A percentile compares a stretch with the other conserved stretches of the same genome.
phyloP scores from a whole-genome alignment of 1,140 invertebrate genomes.

The Triops cancriformis region DNA sequence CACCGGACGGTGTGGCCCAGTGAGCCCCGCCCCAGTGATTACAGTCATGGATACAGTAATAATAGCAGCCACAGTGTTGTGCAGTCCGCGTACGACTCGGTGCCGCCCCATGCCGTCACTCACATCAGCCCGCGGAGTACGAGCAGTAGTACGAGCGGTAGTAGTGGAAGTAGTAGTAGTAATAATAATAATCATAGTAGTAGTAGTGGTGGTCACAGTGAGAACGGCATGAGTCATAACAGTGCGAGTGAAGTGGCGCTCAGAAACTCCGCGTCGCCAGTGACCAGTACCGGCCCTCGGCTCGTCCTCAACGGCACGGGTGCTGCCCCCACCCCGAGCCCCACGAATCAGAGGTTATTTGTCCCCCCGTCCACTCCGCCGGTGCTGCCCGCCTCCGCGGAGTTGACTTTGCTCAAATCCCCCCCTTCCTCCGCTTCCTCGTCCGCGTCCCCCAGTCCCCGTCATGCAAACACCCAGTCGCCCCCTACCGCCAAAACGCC shows the following conservation, averaged over 20 bases:
- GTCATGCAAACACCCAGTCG: slow-evolving; percentile 35
- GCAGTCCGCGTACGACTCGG: not conserved
- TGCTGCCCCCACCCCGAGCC: not conserved
- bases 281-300: not conserved
- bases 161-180: not conserved
- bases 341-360: not conserved
- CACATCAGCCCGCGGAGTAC: not conserved
- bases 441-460: not conserved
- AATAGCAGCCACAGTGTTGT: not conserved
- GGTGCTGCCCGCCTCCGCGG: not conserved
- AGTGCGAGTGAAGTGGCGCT: too few species aligned
- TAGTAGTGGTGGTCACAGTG: too few species aligned
- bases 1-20: not conserved
- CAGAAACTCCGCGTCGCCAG: too few species aligned
- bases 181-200: not conserved
- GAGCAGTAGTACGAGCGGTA: not conserved
- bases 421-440: not conserved
- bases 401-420: slow-evolving; percentile 7
- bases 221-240: too few species aligned
- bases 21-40: not conserved
- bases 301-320: not conserved
- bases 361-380: not conserved
- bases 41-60: slow-evolving; percentile 20
- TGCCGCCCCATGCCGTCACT: not conserved
- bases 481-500: slow-evolving; percentile 27